Percentiles rank a stretch among this genome's conserved stretches.
phyloP scores from a whole-genome alignment of 2,113 vertebrate genomes.

The Onychostoma macrolepis region DNA sequence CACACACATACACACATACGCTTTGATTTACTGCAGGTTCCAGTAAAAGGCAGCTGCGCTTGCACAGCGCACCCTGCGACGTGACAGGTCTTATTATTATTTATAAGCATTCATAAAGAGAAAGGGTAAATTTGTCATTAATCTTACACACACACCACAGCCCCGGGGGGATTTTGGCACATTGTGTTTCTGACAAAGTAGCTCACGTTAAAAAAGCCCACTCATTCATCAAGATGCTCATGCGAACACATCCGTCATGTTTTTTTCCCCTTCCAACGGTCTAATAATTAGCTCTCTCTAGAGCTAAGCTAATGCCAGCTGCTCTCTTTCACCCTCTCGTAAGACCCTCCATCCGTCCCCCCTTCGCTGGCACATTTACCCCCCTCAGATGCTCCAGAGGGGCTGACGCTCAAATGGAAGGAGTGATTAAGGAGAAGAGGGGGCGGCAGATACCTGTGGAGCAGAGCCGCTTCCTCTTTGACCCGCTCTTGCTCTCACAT shows the following conservation, averaged over 20 bases:
- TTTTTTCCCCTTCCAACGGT: background rate
- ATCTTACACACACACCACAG: slow-evolving; percentile 26
- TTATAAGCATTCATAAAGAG: slow-evolving; percentile 51
- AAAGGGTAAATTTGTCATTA: slow-evolving; percentile 51
- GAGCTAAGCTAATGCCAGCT: slow-evolving; percentile 31
- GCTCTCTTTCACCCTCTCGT: slow-evolving; percentile 24
- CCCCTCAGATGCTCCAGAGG: slow-evolving; percentile 14
- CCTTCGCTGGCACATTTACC: slow-evolving; percentile 17
- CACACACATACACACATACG: background rate
- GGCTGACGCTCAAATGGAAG: slow-evolving; percentile 13
- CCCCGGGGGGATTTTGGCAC: slow-evolving; percentile 29
- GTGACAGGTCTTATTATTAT: slow-evolving; percentile 68
- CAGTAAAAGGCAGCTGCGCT: slow-evolving; percentile 66
- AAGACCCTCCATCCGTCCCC: slow-evolving; percentile 24
- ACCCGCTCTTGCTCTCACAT: background rate
- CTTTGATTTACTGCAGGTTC: slow-evolving; percentile 51
- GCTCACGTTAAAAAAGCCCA: slow-evolving; percentile 33
- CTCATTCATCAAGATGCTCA: slow-evolving; percentile 40
- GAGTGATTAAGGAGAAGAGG: slow-evolving; percentile 28
- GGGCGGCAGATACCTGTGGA: slow-evolving; percentile 28
- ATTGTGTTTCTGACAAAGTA: slow-evolving; percentile 40
- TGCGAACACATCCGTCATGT: slow-evolving; percentile 11
- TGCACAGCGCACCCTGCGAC: slow-evolving; percentile 59
- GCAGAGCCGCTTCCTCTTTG: background rate
- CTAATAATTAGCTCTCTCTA: slow-evolving; percentile 46